phyloP scores from a whole-genome alignment of 2,888 invertebrate species.

The Mesoligia furuncula region DNA sequence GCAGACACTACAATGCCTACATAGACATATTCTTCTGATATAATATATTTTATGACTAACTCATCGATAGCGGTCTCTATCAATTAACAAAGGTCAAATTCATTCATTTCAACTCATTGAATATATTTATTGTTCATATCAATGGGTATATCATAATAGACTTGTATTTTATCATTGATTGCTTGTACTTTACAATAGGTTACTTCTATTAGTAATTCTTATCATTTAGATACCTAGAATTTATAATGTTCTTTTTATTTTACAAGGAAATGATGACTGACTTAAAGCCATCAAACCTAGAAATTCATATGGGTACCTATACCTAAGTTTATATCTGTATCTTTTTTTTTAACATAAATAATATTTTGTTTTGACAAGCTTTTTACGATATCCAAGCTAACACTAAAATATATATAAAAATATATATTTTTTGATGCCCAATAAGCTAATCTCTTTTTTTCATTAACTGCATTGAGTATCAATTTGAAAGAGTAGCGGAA shows the following conservation, averaged over 20 bases:
- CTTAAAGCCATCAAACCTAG: not conserved
- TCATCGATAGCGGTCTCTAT: slow-evolving; percentile 48
- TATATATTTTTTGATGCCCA: no score
- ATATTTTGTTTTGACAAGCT: no score
- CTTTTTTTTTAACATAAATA: no score
- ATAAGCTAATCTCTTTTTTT: no score
- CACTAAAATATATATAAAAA: no score
- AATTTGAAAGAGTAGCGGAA: not conserved
- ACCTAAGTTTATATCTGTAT: not conserved
- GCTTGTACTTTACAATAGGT: not conserved
- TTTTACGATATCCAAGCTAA: no score
- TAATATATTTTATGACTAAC: slow-evolving; percentile 42
- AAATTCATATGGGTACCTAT: not conserved
- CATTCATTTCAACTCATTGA: slow-evolving; percentile 51
- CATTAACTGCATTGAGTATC: not conserved
- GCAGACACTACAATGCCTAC: not conserved
- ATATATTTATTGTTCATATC: slow-evolving; percentile 45
- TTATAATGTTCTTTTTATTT: slow-evolving; percentile 7
- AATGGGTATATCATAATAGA: slow-evolving; percentile 13
- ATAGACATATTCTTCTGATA: slow-evolving; percentile 16
- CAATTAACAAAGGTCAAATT: slow-evolving; percentile 62
- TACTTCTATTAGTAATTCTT: slow-evolving; percentile 15
- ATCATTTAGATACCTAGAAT: slow-evolving; percentile 1
- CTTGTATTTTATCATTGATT: slow-evolving; percentile 19
- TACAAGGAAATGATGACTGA: not conserved